These are phyloP conservation scores for Gymnothorax javanicus DNA, from an alignment of 2,797 vertebrate species.

Conservation along the genomic window DNA sequence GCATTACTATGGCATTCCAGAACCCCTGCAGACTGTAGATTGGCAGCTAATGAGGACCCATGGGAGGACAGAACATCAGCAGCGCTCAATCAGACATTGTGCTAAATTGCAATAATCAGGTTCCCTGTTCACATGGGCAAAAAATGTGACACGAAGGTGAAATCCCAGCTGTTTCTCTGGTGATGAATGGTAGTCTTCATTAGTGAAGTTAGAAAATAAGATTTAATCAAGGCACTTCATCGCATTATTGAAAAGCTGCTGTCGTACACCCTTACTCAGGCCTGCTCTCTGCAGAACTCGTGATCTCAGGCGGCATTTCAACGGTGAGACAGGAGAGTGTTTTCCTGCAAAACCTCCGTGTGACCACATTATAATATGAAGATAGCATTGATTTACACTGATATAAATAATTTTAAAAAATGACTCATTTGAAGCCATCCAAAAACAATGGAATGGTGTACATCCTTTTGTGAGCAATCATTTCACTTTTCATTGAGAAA, in stretches of 20 bases:
- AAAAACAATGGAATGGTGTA: not conserved
- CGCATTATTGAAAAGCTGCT: not conserved
- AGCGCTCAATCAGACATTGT: constrained; percentile 54
- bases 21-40: constrained; percentile 50
- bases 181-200: constrained; percentile 32
- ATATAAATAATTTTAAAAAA: not conserved
- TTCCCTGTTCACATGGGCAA: constrained; percentile 62
- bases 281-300: not conserved
- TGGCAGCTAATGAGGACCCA: constrained; percentile 50
- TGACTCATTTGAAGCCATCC: not conserved
- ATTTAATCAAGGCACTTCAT: not conserved
- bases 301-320: not conserved
- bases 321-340: not conserved
- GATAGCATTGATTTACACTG: not conserved
- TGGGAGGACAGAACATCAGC: constrained; percentile 50
- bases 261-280: not conserved
- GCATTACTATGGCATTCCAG: constrained; percentile 18
- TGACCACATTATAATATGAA: not conserved
- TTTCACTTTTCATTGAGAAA: not conserved
- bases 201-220: not conserved
- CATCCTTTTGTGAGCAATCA: not conserved
- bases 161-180: constrained; percentile 42
- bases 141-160: constrained; percentile 39
- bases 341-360: not conserved
- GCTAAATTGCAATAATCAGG: constrained; percentile 62